Base-by-base conservation (phyloP, 2,888 invertebrate genomes). In the Homarus gammarus region DNA sequence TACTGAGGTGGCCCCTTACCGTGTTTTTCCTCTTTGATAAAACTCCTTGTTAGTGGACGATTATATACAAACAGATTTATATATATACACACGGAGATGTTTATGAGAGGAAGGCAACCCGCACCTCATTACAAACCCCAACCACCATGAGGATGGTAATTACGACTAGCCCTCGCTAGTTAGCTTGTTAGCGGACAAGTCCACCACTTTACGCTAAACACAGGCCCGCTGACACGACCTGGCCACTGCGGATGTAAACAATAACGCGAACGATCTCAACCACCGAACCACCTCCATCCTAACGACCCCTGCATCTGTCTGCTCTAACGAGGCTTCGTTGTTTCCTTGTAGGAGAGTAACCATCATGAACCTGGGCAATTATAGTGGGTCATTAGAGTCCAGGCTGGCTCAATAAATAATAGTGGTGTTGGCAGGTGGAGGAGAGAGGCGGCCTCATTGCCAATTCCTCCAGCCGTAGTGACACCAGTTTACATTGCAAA, bases 401-500 rank as follows among this genome's bases (percentile, higher is more conserved):
- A 38, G 82, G 49, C 31, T 70, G 49, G 40, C n/a, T 75, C 49
- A 73, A 75, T 87, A 82, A 87, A 87, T 75, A 82, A 36, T 56
- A 22, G 27, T 36, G 36, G 51, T 44, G 81, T 33, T 87, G 87
- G 82, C 87, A 87, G 77, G 49, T 22, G 44, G 15, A 27, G 61
- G 38, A 31, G 27, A 61, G 68, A 12, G 49, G 70, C 87, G 15
- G 18, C 64, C 87, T 87, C 82, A 73, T 87, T 87, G 82, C 79
- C 61, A 82, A 87, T 81, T 73, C 87, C 44, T 22, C 56, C 12
- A 36, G 56, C 38, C 81, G 72, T 40, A 49, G 87, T 81, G 87
- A 87, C 87, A 87, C 56, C 81, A 79, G 72, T 81, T 87, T 87
- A 87, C 68, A 87, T 87, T 87, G 87, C 79, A 87, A 78, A 87